phyloP scores from a whole-genome alignment of 2,113 vertebrate species.

The Montifringilla adamsi region DNA sequence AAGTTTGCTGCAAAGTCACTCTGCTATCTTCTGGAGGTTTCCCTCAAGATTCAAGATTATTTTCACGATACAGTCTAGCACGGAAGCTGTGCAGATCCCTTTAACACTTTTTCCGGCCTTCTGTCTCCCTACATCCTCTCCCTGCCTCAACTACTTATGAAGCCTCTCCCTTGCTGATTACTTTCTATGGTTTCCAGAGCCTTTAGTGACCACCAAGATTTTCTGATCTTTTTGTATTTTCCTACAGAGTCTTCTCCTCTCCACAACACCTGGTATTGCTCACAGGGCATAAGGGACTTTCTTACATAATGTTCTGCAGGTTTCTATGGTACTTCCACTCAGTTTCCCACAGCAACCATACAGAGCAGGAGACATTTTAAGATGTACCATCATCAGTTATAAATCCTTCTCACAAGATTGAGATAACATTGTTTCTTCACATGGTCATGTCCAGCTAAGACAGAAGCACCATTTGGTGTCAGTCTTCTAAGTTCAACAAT shows the following conservation, averaged over 20 bases:
- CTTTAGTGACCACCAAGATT: background rate
- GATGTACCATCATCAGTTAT: background rate
- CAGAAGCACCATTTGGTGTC: background rate
- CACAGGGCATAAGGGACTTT: background rate
- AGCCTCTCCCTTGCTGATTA: background rate
- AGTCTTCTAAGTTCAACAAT: background rate
- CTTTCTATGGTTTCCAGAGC: background rate
- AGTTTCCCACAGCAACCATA: constrained; percentile 51
- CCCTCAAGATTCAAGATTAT: background rate
- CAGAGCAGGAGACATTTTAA: constrained; percentile 3
- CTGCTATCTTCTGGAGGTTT: background rate
- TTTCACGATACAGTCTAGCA: background rate
- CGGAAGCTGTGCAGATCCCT: background rate
- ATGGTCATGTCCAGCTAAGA: background rate
- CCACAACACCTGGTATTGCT: background rate
- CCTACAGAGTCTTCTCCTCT: background rate
- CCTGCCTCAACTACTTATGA: background rate
- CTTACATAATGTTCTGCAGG: background rate
- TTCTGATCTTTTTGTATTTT: background rate
- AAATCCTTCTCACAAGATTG: background rate
- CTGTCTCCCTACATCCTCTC: too few relatives aligned
- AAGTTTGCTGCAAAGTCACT: background rate
- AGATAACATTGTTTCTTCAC: background rate
- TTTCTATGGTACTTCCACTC: constrained; percentile 26
- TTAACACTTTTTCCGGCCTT: background rate